A percentile compares a stretch with the other conserved stretches of the same genome.
Conservation (phyloP, 2,113 vertebrate genomes). For the Periophthalmus modestus region DNA sequence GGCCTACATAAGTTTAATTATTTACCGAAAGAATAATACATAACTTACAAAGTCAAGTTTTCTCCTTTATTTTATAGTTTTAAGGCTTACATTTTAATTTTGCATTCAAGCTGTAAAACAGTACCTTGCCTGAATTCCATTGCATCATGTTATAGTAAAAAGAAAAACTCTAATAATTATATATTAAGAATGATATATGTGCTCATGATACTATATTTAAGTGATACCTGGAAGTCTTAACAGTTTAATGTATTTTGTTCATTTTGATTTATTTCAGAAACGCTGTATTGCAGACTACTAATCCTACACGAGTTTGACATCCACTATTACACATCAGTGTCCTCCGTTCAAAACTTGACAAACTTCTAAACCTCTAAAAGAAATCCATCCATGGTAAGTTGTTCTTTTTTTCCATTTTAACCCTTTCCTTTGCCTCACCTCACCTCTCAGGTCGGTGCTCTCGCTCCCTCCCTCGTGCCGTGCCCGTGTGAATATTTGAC, state of each 20-base stretch:
- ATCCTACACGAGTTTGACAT: background rate
- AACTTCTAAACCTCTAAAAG: background rate
- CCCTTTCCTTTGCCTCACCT: constrained; percentile 26
- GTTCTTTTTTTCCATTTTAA: constrained; percentile 23
- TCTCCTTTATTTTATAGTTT: too few relatives aligned
- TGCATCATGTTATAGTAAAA: background rate
- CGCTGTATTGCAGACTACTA: background rate
- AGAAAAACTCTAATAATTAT: background rate
- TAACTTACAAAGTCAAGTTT: too few relatives aligned
- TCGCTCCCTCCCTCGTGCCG: constrained; percentile 70
- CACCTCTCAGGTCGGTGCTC: constrained; percentile 33
- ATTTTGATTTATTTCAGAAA: background rate
- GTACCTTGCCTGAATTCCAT: background rate
- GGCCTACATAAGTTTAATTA: too few relatives aligned
- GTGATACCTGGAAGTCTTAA: background rate
- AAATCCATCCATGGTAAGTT: background rate
- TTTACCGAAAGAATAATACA: too few relatives aligned
- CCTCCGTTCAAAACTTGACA: background rate
- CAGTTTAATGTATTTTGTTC: background rate
- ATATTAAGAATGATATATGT: too few relatives aligned
- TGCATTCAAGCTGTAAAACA: background rate
- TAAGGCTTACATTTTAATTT: background rate
- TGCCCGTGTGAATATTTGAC: constrained; percentile 78
- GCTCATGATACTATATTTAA: background rate
- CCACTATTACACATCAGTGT: background rate